A percentile compares a stretch with the other conserved stretches of the same genome.
phyloP scores from a whole-genome alignment of 2,888 invertebrate species.

The Copidosoma aretas region DNA sequence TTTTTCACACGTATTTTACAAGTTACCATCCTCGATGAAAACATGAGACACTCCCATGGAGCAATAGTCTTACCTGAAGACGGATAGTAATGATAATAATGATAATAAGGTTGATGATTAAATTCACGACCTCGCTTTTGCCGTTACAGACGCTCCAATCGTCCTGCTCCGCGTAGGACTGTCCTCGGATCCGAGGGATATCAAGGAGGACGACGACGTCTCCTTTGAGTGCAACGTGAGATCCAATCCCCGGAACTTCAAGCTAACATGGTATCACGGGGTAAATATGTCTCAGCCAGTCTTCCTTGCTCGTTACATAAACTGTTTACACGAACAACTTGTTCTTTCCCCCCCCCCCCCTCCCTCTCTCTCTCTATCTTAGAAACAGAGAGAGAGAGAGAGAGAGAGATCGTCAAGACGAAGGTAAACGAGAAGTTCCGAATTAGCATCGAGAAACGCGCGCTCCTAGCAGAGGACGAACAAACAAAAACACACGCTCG shows the following conservation, averaged over 20 bases:
- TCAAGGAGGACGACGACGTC: constrained; percentile 89
- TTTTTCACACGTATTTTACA: too few species aligned
- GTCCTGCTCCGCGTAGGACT: constrained; percentile 84
- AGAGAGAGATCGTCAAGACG: too few species aligned
- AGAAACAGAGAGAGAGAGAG: too few species aligned
- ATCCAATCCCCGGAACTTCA: constrained; percentile 83
- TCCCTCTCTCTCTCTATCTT: too few species aligned
- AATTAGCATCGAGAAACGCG: too few species aligned
- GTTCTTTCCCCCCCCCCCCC: too few species aligned
- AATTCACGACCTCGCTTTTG: not conserved
- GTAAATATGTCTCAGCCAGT: constrained; percentile 64
- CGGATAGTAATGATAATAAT: not conserved
- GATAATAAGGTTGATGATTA: not conserved
- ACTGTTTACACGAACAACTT: constrained; percentile 2
- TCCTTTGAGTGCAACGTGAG: constrained; percentile 88
- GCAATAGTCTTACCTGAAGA: too few species aligned
- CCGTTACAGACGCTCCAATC: constrained; percentile 76
- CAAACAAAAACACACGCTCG: not conserved
- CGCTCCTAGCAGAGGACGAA: not conserved
- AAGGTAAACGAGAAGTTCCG: too few species aligned
- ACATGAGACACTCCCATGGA: too few species aligned
- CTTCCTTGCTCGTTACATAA: not conserved
- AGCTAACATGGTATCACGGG: constrained; percentile 86
- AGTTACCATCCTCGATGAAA: too few species aligned
- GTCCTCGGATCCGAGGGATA: constrained; percentile 81